Percentiles rank a stretch among this genome's conserved stretches.
Conservation (phyloP, 2,113 vertebrate species). For the Bagarius yarrelli region DNA sequence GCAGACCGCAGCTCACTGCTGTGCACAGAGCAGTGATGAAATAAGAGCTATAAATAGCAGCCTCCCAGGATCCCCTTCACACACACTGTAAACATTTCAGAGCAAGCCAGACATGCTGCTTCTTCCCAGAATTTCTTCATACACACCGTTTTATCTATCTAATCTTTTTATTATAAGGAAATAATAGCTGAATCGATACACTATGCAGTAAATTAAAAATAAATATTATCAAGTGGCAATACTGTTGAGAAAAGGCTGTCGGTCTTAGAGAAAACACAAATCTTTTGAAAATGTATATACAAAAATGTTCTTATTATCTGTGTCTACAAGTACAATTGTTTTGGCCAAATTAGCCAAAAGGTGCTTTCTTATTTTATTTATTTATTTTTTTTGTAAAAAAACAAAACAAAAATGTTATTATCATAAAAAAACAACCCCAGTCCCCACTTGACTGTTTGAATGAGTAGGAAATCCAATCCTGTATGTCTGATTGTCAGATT, state of each 20-base stretch:
- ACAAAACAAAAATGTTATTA: background rate
- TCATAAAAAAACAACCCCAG: background rate
- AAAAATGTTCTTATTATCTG: background rate
- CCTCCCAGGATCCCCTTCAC: constrained; percentile 76
- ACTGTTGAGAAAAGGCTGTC: background rate
- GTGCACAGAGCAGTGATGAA: constrained; percentile 72
- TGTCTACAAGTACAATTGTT: background rate
- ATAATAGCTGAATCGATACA: background rate
- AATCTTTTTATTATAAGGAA: background rate
- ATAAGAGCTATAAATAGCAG: constrained; percentile 74
- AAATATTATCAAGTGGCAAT: background rate
- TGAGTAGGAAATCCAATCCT: background rate
- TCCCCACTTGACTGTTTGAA: background rate
- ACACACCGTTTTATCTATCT: background rate
- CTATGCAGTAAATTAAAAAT: background rate
- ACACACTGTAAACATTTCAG: constrained; percentile 68
- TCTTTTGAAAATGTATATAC: background rate
- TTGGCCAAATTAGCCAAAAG: background rate
- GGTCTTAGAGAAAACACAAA: background rate
- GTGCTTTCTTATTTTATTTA: too few species aligned
- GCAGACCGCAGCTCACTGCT: constrained; percentile 61
- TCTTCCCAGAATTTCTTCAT: constrained; percentile 31
- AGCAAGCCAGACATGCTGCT: constrained; percentile 47
- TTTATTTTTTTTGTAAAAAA: too few species aligned
- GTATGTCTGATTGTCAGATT: background rate